Percentiles rank a stretch among this genome's conserved stretches.
Conservation (phyloP, 2,888 invertebrate genomes). For the Heteropelma amictum region DNA sequence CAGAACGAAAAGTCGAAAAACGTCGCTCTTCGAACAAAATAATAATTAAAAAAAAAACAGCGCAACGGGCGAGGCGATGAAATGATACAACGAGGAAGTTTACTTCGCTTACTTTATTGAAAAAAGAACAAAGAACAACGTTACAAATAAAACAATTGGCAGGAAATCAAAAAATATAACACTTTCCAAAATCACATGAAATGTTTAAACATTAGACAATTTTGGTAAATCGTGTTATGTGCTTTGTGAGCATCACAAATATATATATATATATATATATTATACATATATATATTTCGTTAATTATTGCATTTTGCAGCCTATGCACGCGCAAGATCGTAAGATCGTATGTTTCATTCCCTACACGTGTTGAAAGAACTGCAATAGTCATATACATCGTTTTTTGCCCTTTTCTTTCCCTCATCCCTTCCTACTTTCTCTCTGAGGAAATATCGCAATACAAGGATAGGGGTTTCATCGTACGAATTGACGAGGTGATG, state of each 20-base stretch:
- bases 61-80: neutral
- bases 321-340: conserved; percentile 71
- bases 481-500: conserved; percentile 71
- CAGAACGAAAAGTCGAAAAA: too few species aligned
- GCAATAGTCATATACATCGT: conserved; percentile 64
- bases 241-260: conserved; percentile 77
- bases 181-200: conserved; percentile 78
- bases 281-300: conserved; percentile 45
- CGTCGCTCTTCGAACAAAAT: too few species aligned
- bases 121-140: conserved; percentile 77
- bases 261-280: conserved; percentile 49
- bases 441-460: conserved; percentile 73
- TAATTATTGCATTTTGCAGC: conserved; percentile 65
- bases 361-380: conserved; percentile 67
- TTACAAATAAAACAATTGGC: conserved; percentile 77
- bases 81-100: conserved; percentile 10
- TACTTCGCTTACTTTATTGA: conserved; percentile 76
- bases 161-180: conserved; percentile 78
- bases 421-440: too few species aligned
- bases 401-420: conserved; percentile 50
- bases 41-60: too few species aligned
- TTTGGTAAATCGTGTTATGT: conserved; percentile 70
- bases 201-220: conserved; percentile 70
- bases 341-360: conserved; percentile 38
- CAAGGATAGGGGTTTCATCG: conserved; percentile 66